These are phyloP conservation scores for Nannoperca obscura DNA, from an alignment of 2,797 vertebrate genomes.

Conservation along the genomic window DNA sequence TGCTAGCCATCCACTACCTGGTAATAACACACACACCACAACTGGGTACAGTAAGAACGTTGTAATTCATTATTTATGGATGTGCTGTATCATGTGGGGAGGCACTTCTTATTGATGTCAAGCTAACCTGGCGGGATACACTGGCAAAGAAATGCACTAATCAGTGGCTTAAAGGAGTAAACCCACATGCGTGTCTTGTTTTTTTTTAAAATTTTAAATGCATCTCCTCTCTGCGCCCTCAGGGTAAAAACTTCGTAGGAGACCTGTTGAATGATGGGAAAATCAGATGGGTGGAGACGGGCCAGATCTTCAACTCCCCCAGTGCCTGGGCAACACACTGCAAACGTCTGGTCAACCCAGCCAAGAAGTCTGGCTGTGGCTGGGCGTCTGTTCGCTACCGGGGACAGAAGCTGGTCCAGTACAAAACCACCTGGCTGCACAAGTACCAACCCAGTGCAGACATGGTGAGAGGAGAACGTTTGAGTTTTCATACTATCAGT, in stretches of 20 bases:
- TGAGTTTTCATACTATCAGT: no score
- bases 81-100: background rate
- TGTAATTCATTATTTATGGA: background rate
- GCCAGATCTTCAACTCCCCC: slow-evolving; percentile 95
- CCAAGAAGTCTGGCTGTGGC: slow-evolving; percentile 97
- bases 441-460: slow-evolving; percentile 92
- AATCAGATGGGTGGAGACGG: slow-evolving; percentile 96
- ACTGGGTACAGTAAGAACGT: background rate
- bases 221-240: slow-evolving; percentile 11
- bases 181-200: background rate
- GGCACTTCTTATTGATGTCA: background rate
- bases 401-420: slow-evolving; percentile 96
- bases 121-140: background rate
- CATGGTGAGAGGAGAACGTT: slow-evolving; percentile 83
- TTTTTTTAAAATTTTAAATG: background rate
- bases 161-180: background rate
- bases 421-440: slow-evolving; percentile 95
- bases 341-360: slow-evolving; percentile 96
- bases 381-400: slow-evolving; percentile 97
- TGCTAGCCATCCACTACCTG: slow-evolving; percentile 94
- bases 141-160: background rate
- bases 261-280: slow-evolving; percentile 94
- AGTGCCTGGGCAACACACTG: slow-evolving; percentile 98
- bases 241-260: slow-evolving; percentile 97
- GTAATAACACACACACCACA: slow-evolving; percentile 53